Conservation (phyloP, 2,797 vertebrate species). For the Hydrolagus colliei region DNA sequence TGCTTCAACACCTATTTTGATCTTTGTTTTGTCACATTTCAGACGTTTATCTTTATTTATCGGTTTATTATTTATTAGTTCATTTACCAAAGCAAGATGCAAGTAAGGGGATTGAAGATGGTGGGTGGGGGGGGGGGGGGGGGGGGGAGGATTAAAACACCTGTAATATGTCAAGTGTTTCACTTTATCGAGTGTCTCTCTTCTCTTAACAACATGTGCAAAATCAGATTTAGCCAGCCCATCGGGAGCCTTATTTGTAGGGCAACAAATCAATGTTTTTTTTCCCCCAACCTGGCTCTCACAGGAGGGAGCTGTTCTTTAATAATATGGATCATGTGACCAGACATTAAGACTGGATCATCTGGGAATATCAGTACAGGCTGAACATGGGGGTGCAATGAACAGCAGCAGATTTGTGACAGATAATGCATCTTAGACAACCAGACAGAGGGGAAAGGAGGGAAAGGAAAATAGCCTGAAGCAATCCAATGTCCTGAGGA, state of each 20-base stretch:
- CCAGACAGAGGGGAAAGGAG: not conserved
- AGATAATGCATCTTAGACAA: too few species aligned
- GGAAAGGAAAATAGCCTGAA: not conserved
- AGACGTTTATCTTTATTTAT: not conserved
- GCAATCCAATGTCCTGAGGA: not conserved
- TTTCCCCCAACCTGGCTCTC: too few species aligned
- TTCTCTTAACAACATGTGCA: not conserved
- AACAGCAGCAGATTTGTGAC: not conserved
- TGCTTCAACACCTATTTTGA: not conserved
- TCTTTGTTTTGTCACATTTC: not conserved
- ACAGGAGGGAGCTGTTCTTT: not conserved
- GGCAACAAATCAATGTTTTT: not conserved
- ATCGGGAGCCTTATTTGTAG: not conserved
- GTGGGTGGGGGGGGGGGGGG: not conserved
- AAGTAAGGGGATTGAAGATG: not conserved
- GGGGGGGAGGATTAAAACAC: not conserved
- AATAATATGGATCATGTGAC: not conserved
- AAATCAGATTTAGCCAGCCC: not conserved
- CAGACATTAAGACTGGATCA: not conserved
- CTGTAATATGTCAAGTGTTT: not conserved
- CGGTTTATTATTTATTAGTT: not conserved
- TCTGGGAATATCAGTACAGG: not conserved
- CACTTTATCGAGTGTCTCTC: not conserved
- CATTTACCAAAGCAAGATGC: not conserved
- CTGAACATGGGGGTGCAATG: not conserved